Percentiles rank a stretch among this genome's conserved stretches.
Evolutionary conservation across 1,140 invertebrate genomes (phyloP).

Genomic region (Conus ventricosus): DNA sequence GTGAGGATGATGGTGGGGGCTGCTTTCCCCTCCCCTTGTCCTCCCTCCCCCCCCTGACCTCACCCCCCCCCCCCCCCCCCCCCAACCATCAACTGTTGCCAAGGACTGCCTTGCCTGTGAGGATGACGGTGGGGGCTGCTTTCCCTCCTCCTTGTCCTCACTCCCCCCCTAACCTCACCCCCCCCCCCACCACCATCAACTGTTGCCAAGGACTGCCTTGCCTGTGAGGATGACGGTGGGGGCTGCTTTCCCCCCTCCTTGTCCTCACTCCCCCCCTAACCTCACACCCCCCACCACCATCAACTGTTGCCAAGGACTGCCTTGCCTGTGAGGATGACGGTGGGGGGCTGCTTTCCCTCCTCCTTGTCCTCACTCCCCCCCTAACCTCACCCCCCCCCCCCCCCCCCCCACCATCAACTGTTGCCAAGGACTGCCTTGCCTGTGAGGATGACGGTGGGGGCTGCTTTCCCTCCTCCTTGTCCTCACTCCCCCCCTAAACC

Average conservation of each 20-base stretch:
- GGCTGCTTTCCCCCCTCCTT: constrained; percentile 1
- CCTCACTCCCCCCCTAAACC: no score
- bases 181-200: background rate
- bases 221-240: background rate
- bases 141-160: constrained; percentile 15
- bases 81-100: background rate
- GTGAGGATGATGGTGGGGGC: background rate
- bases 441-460: background rate
- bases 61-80: no score
- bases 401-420: background rate
- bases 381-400: no score
- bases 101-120: background rate
- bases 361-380: constrained; percentile 7
- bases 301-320: background rate
- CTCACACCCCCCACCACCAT: no score
- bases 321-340: constrained; percentile 10
- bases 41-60: no score
- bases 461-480: constrained; percentile 1
- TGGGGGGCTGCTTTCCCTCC: constrained; percentile 1
- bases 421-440: background rate
- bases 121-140: background rate
- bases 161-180: no score
- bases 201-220: background rate
- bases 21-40: background rate
- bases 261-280: background rate